Evolutionary conservation across 1,140 invertebrate species (phyloP).

Genomic region (Micrasema minimum): DNA sequence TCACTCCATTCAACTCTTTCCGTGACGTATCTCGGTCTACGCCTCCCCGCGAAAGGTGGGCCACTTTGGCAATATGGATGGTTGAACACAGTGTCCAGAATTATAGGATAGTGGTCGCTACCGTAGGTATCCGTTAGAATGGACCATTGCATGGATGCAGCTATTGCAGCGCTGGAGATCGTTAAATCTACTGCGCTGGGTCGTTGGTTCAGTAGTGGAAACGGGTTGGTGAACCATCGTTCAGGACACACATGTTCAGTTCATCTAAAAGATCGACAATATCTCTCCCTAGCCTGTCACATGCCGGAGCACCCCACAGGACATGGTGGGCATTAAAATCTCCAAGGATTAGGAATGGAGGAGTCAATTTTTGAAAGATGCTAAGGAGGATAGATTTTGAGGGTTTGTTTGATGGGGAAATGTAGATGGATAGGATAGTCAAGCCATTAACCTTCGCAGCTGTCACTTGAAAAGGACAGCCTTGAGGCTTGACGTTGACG

Average conservation of each 20-base stretch:
- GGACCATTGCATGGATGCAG: background rate
- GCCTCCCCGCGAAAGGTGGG: background rate
- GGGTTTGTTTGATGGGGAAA: background rate
- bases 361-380: background rate
- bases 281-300: background rate
- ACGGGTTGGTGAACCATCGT: background rate
- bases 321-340: constrained; percentile 8
- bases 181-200: background rate
- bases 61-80: background rate
- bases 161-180: background rate
- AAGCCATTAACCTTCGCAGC: background rate
- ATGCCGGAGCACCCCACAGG: constrained; percentile 1
- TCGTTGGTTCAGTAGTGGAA: background rate
- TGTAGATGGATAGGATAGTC: too few relatives aligned
- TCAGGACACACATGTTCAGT: background rate
- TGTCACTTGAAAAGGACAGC: constrained; percentile 2
- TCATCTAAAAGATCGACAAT: background rate
- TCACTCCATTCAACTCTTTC: background rate
- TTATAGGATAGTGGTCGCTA: background rate
- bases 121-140: background rate
- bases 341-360: background rate
- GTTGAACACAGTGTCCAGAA: background rate
- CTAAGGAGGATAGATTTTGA: background rate
- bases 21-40: background rate
- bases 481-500: background rate